phyloP scores from a whole-genome alignment of 2,113 vertebrate species.

The Ochotona curzoniae region DNA sequence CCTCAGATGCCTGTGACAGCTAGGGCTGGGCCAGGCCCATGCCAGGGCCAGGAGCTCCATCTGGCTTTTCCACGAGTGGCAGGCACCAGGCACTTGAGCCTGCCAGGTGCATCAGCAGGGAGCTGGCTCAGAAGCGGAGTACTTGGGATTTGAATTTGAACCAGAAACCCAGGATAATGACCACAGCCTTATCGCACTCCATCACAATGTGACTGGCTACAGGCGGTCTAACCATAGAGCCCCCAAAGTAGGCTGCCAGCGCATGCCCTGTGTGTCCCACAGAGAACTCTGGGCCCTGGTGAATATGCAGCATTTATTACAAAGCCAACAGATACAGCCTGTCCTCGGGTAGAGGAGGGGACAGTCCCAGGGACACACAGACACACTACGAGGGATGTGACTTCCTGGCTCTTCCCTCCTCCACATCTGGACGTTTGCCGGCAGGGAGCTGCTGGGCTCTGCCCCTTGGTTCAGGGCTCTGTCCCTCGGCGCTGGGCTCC shows the following conservation, averaged over 20 bases:
- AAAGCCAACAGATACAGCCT: conserved; percentile 83
- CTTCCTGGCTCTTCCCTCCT: neutral
- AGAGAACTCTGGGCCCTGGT: conserved; percentile 56
- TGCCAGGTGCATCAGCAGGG: too few species aligned
- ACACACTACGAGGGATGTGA: neutral
- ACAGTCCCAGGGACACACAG: conserved; percentile 71
- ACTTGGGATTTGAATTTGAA: too few species aligned
- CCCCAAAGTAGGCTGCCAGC: neutral
- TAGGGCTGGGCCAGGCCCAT: too few species aligned
- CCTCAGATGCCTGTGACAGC: too few species aligned
- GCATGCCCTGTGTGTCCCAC: neutral
- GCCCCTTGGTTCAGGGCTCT: neutral
- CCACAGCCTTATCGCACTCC: too few species aligned
- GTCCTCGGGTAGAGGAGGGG: conserved; percentile 57
- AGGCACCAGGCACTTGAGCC: too few species aligned
- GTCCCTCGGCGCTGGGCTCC: neutral
- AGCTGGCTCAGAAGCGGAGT: too few species aligned
- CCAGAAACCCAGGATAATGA: too few species aligned
- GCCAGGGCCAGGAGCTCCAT: too few species aligned
- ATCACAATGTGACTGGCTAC: neutral
- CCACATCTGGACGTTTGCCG: neutral
- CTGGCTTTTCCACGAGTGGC: too few species aligned
- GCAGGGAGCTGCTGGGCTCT: neutral
- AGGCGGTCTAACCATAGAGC: neutral
- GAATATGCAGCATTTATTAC: conserved; percentile 85